phyloP scores from a whole-genome alignment of 2,113 vertebrate genomes.

The Panthera leo region DNA sequence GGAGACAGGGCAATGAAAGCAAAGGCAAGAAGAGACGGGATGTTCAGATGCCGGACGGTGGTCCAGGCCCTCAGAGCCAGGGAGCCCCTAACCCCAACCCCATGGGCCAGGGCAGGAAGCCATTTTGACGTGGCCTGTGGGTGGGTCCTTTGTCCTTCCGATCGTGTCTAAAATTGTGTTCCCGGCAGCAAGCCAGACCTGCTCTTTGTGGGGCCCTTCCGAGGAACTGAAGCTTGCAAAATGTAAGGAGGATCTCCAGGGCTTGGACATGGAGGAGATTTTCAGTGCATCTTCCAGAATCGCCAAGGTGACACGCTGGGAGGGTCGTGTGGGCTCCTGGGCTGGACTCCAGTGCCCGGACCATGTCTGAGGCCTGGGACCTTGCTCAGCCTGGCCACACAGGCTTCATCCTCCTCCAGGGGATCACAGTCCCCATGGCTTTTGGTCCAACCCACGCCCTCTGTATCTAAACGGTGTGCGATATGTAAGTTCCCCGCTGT shows the following conservation, averaged over 20 bases:
- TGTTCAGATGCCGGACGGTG: not conserved
- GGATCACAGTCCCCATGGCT: not conserved
- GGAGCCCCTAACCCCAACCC: not conserved
- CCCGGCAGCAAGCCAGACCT: conserved; percentile 69
- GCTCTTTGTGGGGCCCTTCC: conserved; percentile 32
- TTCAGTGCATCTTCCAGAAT: conserved; percentile 25
- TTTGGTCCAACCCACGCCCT: not conserved
- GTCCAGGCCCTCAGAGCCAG: not conserved
- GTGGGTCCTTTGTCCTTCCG: not conserved
- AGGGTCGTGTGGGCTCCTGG: not conserved
- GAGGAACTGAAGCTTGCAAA: conserved; percentile 45
- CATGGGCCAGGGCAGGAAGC: not conserved
- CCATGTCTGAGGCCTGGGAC: not conserved
- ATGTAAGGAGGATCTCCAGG: conserved; percentile 48
- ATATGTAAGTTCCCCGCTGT: not conserved
- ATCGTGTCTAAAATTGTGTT: fast-evolving
- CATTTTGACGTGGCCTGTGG: fast-evolving
- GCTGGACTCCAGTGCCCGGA: not conserved
- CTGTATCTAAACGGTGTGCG: not conserved
- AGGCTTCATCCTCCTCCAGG: too few relatives aligned
- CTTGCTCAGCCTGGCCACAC: not conserved
- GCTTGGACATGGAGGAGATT: not conserved
- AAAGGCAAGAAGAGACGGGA: not conserved
- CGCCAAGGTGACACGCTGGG: conserved; percentile 31
- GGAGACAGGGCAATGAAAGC: too few relatives aligned